Conservation (phyloP, 2,888 invertebrate genomes). For the Apoda limacodes region DNA sequence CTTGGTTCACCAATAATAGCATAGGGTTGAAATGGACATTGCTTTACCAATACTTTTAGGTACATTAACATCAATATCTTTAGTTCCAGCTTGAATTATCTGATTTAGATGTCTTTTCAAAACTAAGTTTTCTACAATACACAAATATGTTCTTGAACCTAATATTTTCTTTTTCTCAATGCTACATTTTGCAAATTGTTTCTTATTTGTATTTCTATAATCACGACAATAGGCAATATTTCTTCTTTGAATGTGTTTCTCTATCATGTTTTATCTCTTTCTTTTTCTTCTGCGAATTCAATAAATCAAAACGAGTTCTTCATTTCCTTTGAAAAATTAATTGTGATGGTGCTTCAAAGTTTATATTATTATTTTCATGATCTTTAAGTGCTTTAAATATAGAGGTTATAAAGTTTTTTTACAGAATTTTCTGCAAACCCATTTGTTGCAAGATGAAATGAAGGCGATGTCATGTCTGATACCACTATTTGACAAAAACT, state of each 20-base stretch:
- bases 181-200: conserved; percentile 2
- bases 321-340: neutral
- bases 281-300: conserved; percentile 3
- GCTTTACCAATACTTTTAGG: no score
- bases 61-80: no score
- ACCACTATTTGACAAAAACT: conserved; percentile 6
- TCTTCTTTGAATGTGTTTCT: neutral
- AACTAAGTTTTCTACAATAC: conserved; percentile 5
- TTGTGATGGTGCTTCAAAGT: neutral
- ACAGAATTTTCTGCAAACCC: neutral
- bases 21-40: no score
- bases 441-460: neutral
- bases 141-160: conserved; percentile 5
- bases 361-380: neutral
- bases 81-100: no score
- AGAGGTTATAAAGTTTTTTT: neutral
- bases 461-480: conserved; percentile 10
- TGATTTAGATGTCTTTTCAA: conserved; percentile 5
- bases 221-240: conserved; percentile 5
- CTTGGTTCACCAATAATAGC: no score
- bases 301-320: neutral
- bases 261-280: neutral
- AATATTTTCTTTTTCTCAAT: conserved; percentile 4
- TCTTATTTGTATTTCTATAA: conserved; percentile 7
- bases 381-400: neutral